Base-by-base conservation (phyloP, 53 echinoderm and acorn worm genomes). In the Crossaster papposus region DNA sequence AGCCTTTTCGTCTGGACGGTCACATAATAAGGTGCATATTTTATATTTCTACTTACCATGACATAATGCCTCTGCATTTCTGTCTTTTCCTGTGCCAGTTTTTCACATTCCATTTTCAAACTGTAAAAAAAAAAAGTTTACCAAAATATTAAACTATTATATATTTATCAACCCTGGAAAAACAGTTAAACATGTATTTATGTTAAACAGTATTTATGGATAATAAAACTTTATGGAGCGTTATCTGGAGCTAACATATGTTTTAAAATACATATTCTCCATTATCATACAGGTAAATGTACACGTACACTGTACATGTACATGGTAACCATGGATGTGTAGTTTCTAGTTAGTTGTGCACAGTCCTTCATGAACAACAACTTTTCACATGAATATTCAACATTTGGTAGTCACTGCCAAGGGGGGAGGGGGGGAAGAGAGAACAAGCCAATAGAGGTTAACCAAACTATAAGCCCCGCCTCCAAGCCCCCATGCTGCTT, bases 21-120 rank as follows among this genome's bases (percentile, higher is more conserved):
- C n/a, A n/a, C n/a, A n/a, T n/a, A n/a, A n/a, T 10, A 52, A 52
- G 53, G 53, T 7, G 53, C 7, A 10, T 10, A 52, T 52, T 11
- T 58, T 8, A 58, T 20, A 14, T 18, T 14, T 11, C 2, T 20
- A 93, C 99, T 90, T 81, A 99, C 99, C 99, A 99, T 99, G 20
- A 99, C 99, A 88, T 99, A 99, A 78, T 99, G 99, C 54, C 99
- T 81, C 80, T 99, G 99, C 93, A 99, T 94, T 90, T 99, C 99
- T 83, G 99, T 99, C 89, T 99, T 99, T 89, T 99, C 99, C 77
- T 96, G 96, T 68, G 99, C 96, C 77, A 99, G 91, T 80, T 99
- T 99, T 73, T 99, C 99, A 94, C 99, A 99, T 76, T 99, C 99
- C 99, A 99, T 99, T 81, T 99, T 99, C 58, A 99, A 82, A 82